These are phyloP conservation scores for Tinea trinotella DNA, from an alignment of 2,888 invertebrate genomes.

Conservation along the genomic window DNA sequence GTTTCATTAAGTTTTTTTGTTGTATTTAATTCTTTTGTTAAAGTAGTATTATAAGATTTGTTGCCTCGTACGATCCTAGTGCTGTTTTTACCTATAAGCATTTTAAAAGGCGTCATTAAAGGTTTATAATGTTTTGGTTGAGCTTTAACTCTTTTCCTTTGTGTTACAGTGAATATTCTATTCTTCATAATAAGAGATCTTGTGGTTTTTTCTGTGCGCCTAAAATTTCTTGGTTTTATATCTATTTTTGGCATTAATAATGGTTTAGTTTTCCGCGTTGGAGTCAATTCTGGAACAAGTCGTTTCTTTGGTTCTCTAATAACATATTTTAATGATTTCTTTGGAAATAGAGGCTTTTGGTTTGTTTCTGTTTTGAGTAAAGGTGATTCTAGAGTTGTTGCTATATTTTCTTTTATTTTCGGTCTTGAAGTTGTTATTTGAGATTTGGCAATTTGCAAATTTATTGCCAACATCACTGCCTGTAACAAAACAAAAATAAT, in stretches of 20 bases:
- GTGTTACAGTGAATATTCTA: not conserved
- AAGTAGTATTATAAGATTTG: not conserved
- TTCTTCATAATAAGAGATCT: not conserved
- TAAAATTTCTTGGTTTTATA: not conserved
- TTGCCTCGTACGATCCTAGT: not conserved
- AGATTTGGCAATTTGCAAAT: not conserved
- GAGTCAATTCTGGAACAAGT: not conserved
- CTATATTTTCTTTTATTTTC: not conserved
- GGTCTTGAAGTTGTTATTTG: not conserved
- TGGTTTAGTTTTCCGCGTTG: not conserved
- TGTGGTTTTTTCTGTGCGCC: not conserved
- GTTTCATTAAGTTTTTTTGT: not conserved
- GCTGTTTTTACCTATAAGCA: not conserved
- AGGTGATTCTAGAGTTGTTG: not conserved
- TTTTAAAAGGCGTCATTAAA: not conserved
- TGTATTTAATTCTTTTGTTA: not conserved
- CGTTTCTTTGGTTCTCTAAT: slow-evolving; percentile 22
- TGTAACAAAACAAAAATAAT: not conserved
- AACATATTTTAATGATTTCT: slow-evolving; percentile 28
- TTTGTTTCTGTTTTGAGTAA: slow-evolving; percentile 23
- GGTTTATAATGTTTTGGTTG: not conserved
- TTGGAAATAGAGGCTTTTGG: slow-evolving; percentile 31
- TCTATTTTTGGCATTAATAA: not conserved
- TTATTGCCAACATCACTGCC: not conserved
- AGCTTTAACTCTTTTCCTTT: not conserved